Evolutionary conservation across 2,888 invertebrate species (phyloP), one percentile per base, ranked within the genome.

Genomic region (Aquatica leii): DNA sequence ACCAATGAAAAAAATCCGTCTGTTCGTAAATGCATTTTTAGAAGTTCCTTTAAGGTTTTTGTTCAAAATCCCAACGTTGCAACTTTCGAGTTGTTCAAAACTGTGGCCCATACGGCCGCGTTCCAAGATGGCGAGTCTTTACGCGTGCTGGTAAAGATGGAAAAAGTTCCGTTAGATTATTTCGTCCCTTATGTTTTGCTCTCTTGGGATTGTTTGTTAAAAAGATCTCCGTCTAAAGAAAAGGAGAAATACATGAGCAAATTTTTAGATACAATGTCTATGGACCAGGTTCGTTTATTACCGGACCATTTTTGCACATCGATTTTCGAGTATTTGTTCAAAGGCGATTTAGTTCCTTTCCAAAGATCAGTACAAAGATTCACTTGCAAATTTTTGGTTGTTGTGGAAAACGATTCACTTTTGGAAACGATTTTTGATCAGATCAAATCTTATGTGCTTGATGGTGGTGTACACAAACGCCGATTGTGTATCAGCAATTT

Each of bases 31-130:
- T 62, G 34, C 48, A 14, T 62, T 2, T 40, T 62, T 8, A 57
- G 40, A 5, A 48, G 20, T 12, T 48, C 12, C 18, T 53, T 53
- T 21, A 62, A 52, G 6, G 18, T 57, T 48, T 62, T 62, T 9
- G 5, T 57, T 17, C 37, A 31, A 24, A 43, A 62, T 40, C 58
- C 62, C 6, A 40, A 53, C 8, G 49, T 46, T 40, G 17, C 31
- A n/a, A 24, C 58, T 3, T 62, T 52, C 48, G 35, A 58, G 5
- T 31, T 58, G 14, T n/a, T 62, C 1, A 58, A 53, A 48, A 15
- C 31, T 11, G n/a, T 17, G 1, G n/a, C 20, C 11, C 2, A 17
- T 24, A 24, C 6, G 24, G 6, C 24, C 6, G 6, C 2, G 6
- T 24, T 6, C 6, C 6, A 4, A 24, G 24, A 24, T 24, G 6